Percentiles rank a stretch among this genome's conserved stretches.
phyloP scores from a whole-genome alignment of 2,888 invertebrate genomes.

The Celastrina argiolus region DNA sequence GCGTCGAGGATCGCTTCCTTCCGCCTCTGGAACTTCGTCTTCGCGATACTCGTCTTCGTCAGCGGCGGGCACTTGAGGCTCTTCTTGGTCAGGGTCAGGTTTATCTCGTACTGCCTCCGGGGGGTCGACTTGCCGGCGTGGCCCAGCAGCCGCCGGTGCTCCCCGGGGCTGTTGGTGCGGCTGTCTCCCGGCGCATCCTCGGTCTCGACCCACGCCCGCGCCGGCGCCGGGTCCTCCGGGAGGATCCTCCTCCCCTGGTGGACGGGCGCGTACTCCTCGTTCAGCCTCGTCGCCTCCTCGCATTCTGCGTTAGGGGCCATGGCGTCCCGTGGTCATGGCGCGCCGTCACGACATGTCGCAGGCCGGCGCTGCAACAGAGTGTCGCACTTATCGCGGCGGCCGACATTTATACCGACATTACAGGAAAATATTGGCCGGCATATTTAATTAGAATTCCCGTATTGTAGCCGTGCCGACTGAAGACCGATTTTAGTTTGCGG shows the following conservation, averaged over 20 bases:
- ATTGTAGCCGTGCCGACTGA: background rate
- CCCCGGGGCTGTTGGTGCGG: conserved; percentile 49
- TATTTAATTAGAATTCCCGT: background rate
- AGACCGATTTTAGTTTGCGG: background rate
- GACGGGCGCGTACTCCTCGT: conserved; percentile 40
- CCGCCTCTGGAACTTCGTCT: conserved; percentile 54
- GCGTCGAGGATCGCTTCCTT: conserved; percentile 54
- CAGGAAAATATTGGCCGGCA: conserved; percentile 34
- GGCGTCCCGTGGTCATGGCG: conserved; percentile 27
- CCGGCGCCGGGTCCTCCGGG: conserved; percentile 45
- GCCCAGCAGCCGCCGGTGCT: conserved; percentile 51
- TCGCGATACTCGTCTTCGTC: conserved; percentile 37
- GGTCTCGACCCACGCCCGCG: conserved; percentile 56
- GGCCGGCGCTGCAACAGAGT: conserved; percentile 31
- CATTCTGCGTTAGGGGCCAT: conserved; percentile 58
- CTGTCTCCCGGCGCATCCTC: conserved; percentile 43
- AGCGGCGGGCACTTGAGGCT: conserved; percentile 39
- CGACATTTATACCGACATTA: conserved; percentile 32
- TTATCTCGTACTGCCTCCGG: conserved; percentile 53
- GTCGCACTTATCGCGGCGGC: conserved; percentile 25
- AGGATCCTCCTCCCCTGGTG: conserved; percentile 48
- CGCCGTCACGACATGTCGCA: conserved; percentile 32
- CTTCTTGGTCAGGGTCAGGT: conserved; percentile 37
- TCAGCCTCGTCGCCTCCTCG: conserved; percentile 47
- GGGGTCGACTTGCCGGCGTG: conserved; percentile 37